These are phyloP conservation scores for Ashinkailepas kermadecensis DNA, from an alignment of 2,888 invertebrate species.

Conservation along the genomic window DNA sequence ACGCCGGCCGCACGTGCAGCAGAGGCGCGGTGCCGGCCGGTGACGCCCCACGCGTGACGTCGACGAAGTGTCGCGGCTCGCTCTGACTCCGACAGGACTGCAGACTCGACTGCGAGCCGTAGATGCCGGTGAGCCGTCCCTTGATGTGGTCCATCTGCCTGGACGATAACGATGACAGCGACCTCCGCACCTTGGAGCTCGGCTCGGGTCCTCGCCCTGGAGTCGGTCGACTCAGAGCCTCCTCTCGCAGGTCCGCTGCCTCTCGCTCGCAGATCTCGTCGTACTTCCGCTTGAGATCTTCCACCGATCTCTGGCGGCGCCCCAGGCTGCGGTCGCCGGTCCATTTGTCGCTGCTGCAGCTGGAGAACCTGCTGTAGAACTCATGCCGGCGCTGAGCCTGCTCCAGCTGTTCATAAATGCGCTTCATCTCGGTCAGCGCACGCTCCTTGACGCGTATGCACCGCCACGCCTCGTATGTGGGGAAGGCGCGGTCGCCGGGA, in stretches of 20 bases:
- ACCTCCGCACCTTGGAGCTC: not conserved
- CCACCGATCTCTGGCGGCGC: constrained; percentile 77
- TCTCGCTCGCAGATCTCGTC: constrained; percentile 7
- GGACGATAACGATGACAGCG: constrained; percentile 64
- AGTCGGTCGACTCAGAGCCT: too few relatives aligned
- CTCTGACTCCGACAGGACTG: not conserved
- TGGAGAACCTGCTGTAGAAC: constrained; percentile 66
- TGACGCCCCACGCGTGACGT: not conserved
- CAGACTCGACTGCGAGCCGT: constrained; percentile 49
- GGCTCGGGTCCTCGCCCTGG: not conserved
- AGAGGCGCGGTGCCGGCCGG: not conserved
- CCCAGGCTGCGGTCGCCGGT: constrained; percentile 64
- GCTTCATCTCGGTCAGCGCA: constrained; percentile 71
- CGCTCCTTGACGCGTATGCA: constrained; percentile 67
- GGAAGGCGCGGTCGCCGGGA: constrained; percentile 43
- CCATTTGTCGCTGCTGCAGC: constrained; percentile 52
- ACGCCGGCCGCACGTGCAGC: not conserved
- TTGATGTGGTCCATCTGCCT: constrained; percentile 74
- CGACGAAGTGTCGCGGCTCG: not conserved
- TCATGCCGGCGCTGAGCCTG: constrained; percentile 73
- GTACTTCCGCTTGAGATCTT: constrained; percentile 56
- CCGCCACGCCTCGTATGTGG: constrained; percentile 82
- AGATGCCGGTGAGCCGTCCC: constrained; percentile 71
- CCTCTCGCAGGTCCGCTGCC: not conserved
- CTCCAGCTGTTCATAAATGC: constrained; percentile 66